Base-by-base conservation (phyloP, 2,113 vertebrate genomes). In the Piprites chloris region DNA sequence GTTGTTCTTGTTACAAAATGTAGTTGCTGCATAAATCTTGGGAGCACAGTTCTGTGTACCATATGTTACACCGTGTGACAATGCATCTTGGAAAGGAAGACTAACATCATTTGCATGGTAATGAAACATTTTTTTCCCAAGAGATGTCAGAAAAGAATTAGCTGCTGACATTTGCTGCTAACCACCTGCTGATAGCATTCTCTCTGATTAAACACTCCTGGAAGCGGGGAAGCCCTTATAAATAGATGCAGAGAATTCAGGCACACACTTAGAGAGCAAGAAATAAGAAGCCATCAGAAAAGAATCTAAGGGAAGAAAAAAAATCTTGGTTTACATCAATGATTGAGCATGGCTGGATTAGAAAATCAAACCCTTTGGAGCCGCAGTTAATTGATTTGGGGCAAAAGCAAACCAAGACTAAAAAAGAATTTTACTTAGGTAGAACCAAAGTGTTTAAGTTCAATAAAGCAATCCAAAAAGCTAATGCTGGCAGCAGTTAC, bases 41-140 rank as follows among this genome's bases (percentile, higher is more conserved):
- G 50, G 86, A 84, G 71, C 71, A 50, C 26, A 74, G 0, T 78
- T 83, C 39, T 71, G 39, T 56, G 52, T 65, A 52, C 53, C 85
- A n/a, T 59, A 50, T 90, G 83, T 65, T 89, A 72, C 26, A 35
- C 35, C 1, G 11, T 69, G 75, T 85, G 85, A 93, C 75, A 91
- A 24, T 28, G 67, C 58, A 61, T 72, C 73, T 94, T 88, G 55
- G 61, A 86, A 92, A 82, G 68, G 65, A 83, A 87, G 44, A 41
- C 42, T 84, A 90, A 71, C 81, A 65, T 92, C 26, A 83, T 95
- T 94, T 94, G 92, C 85, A 91, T 88, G 75, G 72, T 91, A 96
- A 97, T 93, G 68, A 94, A 87, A 74, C 26, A 46, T 90, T 85
- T 90, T 80, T 90, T 78, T 8, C 79, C 80, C 56, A 65, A n/a